phyloP scores from a whole-genome alignment of 2,888 invertebrate species.

The Proisotoma minuta region DNA sequence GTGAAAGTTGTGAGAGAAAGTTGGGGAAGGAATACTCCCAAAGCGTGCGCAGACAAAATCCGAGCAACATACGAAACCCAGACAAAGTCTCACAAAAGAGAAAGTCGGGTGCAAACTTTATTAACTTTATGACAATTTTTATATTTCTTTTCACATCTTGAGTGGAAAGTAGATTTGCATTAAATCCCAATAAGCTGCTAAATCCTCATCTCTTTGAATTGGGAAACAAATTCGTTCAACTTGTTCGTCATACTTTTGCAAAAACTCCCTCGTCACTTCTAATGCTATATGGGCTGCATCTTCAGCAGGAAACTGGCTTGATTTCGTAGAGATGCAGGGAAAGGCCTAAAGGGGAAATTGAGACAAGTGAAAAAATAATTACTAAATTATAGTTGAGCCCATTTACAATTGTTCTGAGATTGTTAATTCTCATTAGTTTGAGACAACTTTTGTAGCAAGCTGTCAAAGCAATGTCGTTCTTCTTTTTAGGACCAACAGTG shows the following conservation, averaged over 20 bases:
- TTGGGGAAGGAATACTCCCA: background rate
- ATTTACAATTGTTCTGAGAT: slow-evolving; percentile 61
- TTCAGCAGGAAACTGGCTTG: background rate
- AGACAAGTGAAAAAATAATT: background rate
- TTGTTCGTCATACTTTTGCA: slow-evolving; percentile 12
- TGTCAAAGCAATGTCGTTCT: slow-evolving; percentile 60
- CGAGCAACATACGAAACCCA: background rate
- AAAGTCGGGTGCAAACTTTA: background rate
- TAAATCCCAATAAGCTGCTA: slow-evolving; percentile 10
- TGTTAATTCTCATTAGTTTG: slow-evolving; percentile 56
- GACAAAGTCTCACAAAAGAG: background rate
- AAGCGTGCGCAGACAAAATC: background rate
- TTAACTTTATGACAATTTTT: background rate
- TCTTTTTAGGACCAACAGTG: slow-evolving; percentile 80
- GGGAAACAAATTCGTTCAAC: slow-evolving; percentile 11
- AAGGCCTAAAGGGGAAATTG: slow-evolving; percentile 8
- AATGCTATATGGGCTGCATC: slow-evolving; percentile 18
- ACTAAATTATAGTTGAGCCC: background rate
- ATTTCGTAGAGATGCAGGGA: slow-evolving; percentile 18
- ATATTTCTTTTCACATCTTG: background rate
- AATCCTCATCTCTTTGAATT: slow-evolving; percentile 10
- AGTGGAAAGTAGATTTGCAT: slow-evolving; percentile 18
- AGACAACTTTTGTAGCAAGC: slow-evolving; percentile 69
- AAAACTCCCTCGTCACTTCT: background rate
- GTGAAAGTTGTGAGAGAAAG: background rate